These are phyloP conservation scores for Drosophila mojavensis DNA, from an alignment of 1,140 invertebrate species.

Conservation along the genomic window DNA sequence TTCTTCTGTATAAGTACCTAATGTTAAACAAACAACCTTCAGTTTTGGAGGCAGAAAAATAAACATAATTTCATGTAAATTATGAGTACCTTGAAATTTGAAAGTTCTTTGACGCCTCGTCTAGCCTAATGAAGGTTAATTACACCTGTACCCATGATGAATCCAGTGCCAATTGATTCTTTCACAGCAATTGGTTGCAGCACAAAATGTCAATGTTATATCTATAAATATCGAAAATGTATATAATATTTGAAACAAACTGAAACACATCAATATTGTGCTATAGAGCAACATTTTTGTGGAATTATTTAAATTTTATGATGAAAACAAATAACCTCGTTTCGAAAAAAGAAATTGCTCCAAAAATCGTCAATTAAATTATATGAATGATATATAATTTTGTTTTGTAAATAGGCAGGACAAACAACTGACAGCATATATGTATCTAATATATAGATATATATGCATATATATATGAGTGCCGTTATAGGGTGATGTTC, in stretches of 20 bases:
- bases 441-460: neutral
- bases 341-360: conserved; percentile 55
- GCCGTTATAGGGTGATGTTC: conserved; percentile 4
- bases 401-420: conserved; percentile 55
- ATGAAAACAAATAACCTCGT: conserved; percentile 73
- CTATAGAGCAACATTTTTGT: conserved; percentile 15
- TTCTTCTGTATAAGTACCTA: conserved; percentile 22
- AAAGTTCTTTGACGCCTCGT: conserved; percentile 42
- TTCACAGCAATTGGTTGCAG: conserved; percentile 45
- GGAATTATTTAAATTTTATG: conserved; percentile 38
- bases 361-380: conserved; percentile 74
- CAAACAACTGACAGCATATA: conserved; percentile 56
- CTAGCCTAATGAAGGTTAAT: conserved; percentile 58
- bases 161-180: conserved; percentile 61
- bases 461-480: conserved; percentile 13
- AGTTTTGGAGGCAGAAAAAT: conserved; percentile 47
- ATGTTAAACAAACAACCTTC: conserved; percentile 56
- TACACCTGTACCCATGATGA: conserved; percentile 60
- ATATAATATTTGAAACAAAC: neutral
- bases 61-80: conserved; percentile 58
- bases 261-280: no score
- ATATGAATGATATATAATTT: conserved; percentile 49
- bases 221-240: conserved; percentile 27
- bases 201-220: conserved; percentile 47
- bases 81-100: conserved; percentile 66